phyloP scores from a whole-genome alignment of 2,113 vertebrate species.

The Chionomys nivalis region DNA sequence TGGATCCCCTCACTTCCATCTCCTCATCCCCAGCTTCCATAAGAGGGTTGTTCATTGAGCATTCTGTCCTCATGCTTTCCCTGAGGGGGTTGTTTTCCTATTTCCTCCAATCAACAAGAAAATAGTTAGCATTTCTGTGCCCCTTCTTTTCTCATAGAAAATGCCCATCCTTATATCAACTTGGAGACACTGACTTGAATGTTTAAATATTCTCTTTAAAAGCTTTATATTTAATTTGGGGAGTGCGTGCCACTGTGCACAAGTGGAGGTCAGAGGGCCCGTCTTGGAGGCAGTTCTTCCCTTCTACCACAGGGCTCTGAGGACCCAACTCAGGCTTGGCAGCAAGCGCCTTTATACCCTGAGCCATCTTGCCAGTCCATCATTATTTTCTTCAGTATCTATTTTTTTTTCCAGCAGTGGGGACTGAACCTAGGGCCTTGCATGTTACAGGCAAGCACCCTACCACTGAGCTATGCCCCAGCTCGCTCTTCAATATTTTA shows the following conservation, averaged over 20 bases:
- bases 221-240: background rate
- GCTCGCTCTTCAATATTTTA: background rate
- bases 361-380: background rate
- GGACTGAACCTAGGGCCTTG: background rate
- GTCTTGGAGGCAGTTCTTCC: background rate
- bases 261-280: background rate
- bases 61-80: background rate
- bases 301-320: background rate
- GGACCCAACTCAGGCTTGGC: background rate
- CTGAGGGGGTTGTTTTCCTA: background rate
- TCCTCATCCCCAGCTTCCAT: background rate
- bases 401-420: background rate
- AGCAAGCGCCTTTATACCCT: background rate
- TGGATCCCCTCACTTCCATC: background rate
- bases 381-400: background rate
- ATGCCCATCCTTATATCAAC: background rate
- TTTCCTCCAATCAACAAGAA: background rate
- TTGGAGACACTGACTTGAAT: background rate
- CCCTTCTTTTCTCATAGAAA: background rate
- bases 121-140: background rate
- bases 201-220: background rate
- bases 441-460: background rate
- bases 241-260: background rate
- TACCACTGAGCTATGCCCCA: background rate
- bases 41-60: background rate